Evolutionary conservation across 2,113 vertebrate species (phyloP).

Genomic region (Maccullochella peelii): DNA sequence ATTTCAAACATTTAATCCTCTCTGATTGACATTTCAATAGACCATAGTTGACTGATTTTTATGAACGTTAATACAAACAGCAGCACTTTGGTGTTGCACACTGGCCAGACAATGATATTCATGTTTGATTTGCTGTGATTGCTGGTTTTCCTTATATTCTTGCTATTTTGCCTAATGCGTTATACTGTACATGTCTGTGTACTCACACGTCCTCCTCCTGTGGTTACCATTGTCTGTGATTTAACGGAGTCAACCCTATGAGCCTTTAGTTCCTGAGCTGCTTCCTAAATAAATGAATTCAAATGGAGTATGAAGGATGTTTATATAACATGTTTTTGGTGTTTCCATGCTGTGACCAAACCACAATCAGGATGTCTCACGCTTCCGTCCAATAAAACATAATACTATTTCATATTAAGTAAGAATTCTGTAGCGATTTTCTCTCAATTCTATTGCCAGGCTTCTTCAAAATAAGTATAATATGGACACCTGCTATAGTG

Average conservation of each 20-base stretch:
- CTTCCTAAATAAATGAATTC: conserved; percentile 61
- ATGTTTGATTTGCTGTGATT: not conserved
- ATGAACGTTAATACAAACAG: conserved; percentile 2
- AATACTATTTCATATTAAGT: conserved; percentile 54
- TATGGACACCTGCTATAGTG: conserved; percentile 69
- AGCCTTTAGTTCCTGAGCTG: conserved; percentile 41
- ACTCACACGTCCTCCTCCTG: conserved; percentile 42
- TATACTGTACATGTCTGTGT: conserved; percentile 18
- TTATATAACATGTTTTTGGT: conserved; percentile 61
- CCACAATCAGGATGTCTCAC: conserved; percentile 47
- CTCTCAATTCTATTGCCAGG: conserved; percentile 38
- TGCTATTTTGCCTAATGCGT: not conserved
- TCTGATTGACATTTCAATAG: conserved; percentile 15
- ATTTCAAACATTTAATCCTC: conserved; percentile 19
- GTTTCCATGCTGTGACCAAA: conserved; percentile 53
- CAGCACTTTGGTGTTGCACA: not conserved
- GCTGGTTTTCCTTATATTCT: conserved; percentile 12
- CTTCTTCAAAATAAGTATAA: conserved; percentile 60
- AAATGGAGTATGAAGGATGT: conserved; percentile 65
- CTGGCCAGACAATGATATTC: not conserved
- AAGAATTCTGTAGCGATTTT: conserved; percentile 48
- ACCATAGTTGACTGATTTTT: not conserved
- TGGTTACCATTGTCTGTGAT: conserved; percentile 50
- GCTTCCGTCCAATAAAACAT: conserved; percentile 56
- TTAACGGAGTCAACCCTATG: conserved; percentile 53